Evolutionary conservation across 2,888 invertebrate genomes (phyloP).

Genomic region (Tanaodytes sp.): DNA sequence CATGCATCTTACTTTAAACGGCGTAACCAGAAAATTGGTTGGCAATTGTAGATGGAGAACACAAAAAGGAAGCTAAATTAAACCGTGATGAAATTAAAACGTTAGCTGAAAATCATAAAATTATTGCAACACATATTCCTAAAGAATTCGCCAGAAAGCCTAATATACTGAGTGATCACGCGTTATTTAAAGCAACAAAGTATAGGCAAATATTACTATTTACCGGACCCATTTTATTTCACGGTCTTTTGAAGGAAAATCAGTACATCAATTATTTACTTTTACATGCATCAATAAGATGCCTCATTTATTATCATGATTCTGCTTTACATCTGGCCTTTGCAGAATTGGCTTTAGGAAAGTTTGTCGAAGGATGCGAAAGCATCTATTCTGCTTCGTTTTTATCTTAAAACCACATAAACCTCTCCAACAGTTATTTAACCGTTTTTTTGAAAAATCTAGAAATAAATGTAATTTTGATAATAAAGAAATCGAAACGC

Average conservation of each 20-base stretch:
- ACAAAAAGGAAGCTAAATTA: not conserved
- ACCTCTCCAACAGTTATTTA: too few relatives aligned
- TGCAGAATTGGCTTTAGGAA: not conserved
- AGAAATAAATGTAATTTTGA: too few relatives aligned
- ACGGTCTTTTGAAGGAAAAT: not conserved
- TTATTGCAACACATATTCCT: constrained; percentile 1
- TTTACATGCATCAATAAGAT: constrained; percentile 14
- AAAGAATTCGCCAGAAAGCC: constrained; percentile 21
- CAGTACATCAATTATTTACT: constrained; percentile 11
- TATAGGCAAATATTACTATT: constrained; percentile 21
- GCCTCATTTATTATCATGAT: constrained; percentile 2
- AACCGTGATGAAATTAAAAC: not conserved
- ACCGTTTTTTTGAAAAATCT: too few relatives aligned
- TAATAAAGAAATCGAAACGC: too few relatives aligned
- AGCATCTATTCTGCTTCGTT: constrained; percentile 11
- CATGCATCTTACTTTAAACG: constrained; percentile 13
- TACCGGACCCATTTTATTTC: constrained; percentile 3
- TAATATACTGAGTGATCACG: not conserved
- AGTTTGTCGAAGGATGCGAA: constrained; percentile 7
- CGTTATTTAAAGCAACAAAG: constrained; percentile 27
- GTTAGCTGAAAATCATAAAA: not conserved
- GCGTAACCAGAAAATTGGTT: constrained; percentile 12
- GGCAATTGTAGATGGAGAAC: constrained; percentile 1
- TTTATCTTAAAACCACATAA: constrained; percentile 20
- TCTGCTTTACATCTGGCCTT: constrained; percentile 9